These are phyloP conservation scores for Brachycybe producta DNA, from an alignment of 2,888 invertebrate species.

Conservation along the genomic window DNA sequence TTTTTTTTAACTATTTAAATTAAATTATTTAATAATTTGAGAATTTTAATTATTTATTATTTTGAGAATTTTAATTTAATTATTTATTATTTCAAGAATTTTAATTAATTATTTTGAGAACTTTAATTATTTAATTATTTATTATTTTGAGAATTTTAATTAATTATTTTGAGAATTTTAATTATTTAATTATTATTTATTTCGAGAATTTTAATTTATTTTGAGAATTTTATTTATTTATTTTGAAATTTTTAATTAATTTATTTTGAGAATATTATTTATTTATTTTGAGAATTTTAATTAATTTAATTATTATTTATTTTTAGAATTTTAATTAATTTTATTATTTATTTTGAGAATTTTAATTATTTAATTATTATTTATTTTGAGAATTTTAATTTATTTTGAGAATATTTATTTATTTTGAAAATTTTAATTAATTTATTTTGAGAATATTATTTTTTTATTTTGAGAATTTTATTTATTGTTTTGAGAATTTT, in stretches of 20 bases:
- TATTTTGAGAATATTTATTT: too few species aligned
- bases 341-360: background rate
- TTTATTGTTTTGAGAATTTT: background rate
- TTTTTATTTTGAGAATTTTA: too few species aligned
- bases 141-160: background rate
- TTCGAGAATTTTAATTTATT: too few species aligned
- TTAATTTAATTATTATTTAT: too few species aligned
- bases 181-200: constrained; percentile 22
- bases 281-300: too few species aligned
- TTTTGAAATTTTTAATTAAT: background rate
- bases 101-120: background rate
- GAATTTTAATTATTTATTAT: background rate
- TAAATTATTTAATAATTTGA: background rate
- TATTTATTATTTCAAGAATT: too few species aligned
- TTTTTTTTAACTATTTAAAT: background rate
- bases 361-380: constrained; percentile 18
- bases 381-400: too few species aligned
- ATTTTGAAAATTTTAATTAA: too few species aligned
- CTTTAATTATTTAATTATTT: background rate
- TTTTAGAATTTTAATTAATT: background rate
- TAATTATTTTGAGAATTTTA: background rate
- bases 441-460: too few species aligned
- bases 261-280: too few species aligned
- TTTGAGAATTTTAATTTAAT: constrained; percentile 9
- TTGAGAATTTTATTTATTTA: too few species aligned